A percentile compares a stretch with the other conserved stretches of the same genome.
Evolutionary conservation across 2,888 invertebrate species (phyloP).

Genomic region (Athalia circularis): DNA sequence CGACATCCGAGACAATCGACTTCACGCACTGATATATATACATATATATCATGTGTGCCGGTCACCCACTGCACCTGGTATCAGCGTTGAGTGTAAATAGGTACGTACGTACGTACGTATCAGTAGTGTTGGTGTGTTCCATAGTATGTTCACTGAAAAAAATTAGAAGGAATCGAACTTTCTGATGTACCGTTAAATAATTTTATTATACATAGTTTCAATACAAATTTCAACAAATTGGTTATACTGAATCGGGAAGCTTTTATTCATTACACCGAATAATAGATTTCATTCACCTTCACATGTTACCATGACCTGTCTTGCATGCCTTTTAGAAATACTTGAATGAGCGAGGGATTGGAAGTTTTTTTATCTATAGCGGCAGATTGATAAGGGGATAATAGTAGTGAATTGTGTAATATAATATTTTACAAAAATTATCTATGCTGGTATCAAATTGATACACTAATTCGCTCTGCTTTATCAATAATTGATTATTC

Average conservation of each 20-base stretch:
- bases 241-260: conserved; percentile 25
- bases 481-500: too few species aligned
- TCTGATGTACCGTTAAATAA: conserved; percentile 30
- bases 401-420: background rate
- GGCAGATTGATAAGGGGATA: background rate
- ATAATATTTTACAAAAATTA: background rate
- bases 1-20: background rate
- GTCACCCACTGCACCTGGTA: too few species aligned
- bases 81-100: too few species aligned
- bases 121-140: too few species aligned
- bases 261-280: background rate
- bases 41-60: too few species aligned
- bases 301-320: background rate
- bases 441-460: background rate
- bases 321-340: background rate
- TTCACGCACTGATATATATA: too few species aligned
- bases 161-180: background rate
- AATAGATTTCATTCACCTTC: background rate
- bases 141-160: background rate
- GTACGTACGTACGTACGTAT: too few species aligned
- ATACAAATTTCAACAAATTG: conserved; percentile 43
- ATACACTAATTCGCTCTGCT: too few species aligned
- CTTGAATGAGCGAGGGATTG: too few species aligned
- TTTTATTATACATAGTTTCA: conserved; percentile 40
- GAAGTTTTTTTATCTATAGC: too few species aligned